Base-by-base conservation (phyloP, 2,113 vertebrate species). In the Anguilla rostrata region DNA sequence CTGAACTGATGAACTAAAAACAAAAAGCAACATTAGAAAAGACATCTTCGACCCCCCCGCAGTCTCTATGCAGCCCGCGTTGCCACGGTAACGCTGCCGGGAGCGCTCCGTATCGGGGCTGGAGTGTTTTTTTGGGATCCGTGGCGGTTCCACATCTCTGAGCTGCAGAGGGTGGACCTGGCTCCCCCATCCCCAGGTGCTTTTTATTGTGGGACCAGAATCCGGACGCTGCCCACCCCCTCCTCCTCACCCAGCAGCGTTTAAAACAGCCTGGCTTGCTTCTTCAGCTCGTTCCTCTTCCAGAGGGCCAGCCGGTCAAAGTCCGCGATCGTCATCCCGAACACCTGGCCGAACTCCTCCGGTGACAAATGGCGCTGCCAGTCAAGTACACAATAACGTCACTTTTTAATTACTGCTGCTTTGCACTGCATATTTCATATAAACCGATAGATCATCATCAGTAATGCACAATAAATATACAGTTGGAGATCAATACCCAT, bases 261-360 rank as follows among this genome's bases (percentile, higher is more conserved):
- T 96, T 94, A 99, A 92, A 99, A 99, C 78, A 99, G 97, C 91
- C 98, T 93, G 40, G 97, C 97, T 90, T 97, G 97, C 93, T 99
- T 99, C 95, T 99, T 99, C 89, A 99, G 93, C 92, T 99, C 98
- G 0, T 99, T 99, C 91, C 97, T 96, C 93, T 98, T 99, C 98
- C 98, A 99, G 92, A 97, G 95, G 81, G 97, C 97, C 83, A 99
- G 96, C 79, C 95, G 96, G 92, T 99, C 98, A 56, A 99, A 99
- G 92, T 97, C 96, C 0, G 96, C 95, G 85, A 98, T 97, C 91
- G 96, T 96, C 98, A 99, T 98, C 88, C 98, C 95, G 0, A 99
- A 99, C 89, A 99, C 97, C 90, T 96, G 96, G 93, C 96, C 97
- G 94, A 99, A 99, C 90, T 99, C 98, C 84, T 98, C 98, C 87